phyloP scores from a whole-genome alignment of 2,113 vertebrate genomes.

The Galeopterus variegatus region DNA sequence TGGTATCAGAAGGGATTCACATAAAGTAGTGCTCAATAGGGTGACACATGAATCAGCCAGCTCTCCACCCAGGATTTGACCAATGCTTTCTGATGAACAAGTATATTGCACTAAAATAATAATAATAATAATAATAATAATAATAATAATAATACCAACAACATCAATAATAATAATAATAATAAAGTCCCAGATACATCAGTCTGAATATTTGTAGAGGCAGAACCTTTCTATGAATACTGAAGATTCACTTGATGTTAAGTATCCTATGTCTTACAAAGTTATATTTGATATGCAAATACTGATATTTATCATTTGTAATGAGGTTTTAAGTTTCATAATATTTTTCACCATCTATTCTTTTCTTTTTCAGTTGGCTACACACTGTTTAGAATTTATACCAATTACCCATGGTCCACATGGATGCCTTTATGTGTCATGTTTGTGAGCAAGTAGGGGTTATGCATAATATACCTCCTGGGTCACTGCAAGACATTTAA shows the following conservation, averaged over 20 bases:
- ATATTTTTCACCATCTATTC: background rate
- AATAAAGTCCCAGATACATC: background rate
- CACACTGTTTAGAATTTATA: background rate
- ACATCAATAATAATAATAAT: background rate
- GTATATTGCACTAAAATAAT: background rate
- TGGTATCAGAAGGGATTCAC: background rate
- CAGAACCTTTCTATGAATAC: background rate
- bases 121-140: background rate
- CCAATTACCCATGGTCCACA: conserved; percentile 54
- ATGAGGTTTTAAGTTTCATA: background rate
- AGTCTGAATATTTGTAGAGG: conserved; percentile 8
- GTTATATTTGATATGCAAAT: conserved; percentile 13
- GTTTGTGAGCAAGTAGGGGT: conserved; percentile 8
- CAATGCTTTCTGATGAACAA: background rate
- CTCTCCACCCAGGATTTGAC: background rate
- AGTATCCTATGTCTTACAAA: background rate
- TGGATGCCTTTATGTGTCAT: background rate
- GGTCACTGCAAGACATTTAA: background rate
- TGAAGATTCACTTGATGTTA: background rate
- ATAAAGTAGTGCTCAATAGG: background rate
- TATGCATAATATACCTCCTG: background rate
- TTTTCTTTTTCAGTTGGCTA: conserved; percentile 35
- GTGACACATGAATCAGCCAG: background rate
- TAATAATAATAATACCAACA: no score
- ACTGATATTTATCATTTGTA: background rate